Percentiles rank a stretch among this genome's conserved stretches.
phyloP scores from a whole-genome alignment of 2,888 invertebrate species.

The Amiota minor region DNA sequence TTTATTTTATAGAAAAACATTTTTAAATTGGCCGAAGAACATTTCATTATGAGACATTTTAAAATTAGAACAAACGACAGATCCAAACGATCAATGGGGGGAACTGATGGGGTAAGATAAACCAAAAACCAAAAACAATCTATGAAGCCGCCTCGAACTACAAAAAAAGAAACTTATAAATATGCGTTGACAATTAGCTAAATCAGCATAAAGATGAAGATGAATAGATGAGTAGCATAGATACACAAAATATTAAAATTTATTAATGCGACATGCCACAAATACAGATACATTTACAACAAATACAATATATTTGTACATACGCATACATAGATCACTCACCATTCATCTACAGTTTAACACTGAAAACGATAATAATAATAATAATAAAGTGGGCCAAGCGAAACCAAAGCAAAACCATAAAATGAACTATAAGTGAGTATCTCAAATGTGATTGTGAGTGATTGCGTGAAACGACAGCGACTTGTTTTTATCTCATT shows the following conservation, averaged over 20 bases:
- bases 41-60: slow-evolving; percentile 60
- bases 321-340: slow-evolving; percentile 8
- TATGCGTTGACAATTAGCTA: slow-evolving; percentile 61
- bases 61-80: slow-evolving; percentile 50
- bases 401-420: slow-evolving; percentile 1
- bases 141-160: slow-evolving; percentile 2
- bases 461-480: slow-evolving; percentile 34
- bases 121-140: slow-evolving; percentile 17
- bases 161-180: slow-evolving; percentile 46
- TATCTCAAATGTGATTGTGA: slow-evolving; percentile 16
- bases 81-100: background rate
- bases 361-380: slow-evolving; percentile 15
- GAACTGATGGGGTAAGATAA: no score
- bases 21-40: slow-evolving; percentile 65
- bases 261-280: slow-evolving; percentile 37
- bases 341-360: background rate
- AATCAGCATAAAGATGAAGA: slow-evolving; percentile 33
- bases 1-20: slow-evolving; percentile 62
- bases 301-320: background rate
- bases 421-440: background rate
- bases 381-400: slow-evolving; percentile 21
- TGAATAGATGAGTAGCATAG: slow-evolving; percentile 12
- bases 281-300: slow-evolving; percentile 17
- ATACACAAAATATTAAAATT: slow-evolving; percentile 42
- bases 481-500: slow-evolving; percentile 9